Percentiles rank a stretch among this genome's conserved stretches.
Evolutionary conservation across 2,888 invertebrate genomes (phyloP).

Genomic region (Oligia fasciuncula): DNA sequence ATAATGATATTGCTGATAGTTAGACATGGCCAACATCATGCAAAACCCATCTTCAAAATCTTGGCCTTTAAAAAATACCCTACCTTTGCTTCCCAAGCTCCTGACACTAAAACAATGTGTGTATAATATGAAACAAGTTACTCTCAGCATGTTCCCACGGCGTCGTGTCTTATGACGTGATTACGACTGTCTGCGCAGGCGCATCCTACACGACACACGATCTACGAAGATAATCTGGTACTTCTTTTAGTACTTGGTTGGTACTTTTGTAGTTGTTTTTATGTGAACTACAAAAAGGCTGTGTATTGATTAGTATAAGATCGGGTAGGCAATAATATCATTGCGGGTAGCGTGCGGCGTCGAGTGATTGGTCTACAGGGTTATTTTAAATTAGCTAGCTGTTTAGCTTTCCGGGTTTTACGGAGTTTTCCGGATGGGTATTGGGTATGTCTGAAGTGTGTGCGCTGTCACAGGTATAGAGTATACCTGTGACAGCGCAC

Average conservation of each 20-base stretch:
- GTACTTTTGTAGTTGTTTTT: neutral
- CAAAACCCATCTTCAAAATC: neutral
- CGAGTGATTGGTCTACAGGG: neutral
- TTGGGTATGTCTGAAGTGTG: too few species aligned
- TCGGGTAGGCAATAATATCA: neutral
- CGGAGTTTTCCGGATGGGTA: too few species aligned
- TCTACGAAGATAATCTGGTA: slow-evolving; percentile 51
- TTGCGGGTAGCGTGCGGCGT: neutral
- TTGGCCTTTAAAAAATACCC: neutral
- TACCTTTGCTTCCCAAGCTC: slow-evolving; percentile 28
- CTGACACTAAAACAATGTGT: slow-evolving; percentile 45
- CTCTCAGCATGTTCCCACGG: slow-evolving; percentile 56
- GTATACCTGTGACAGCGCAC: too few species aligned
- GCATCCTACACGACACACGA: slow-evolving; percentile 55
- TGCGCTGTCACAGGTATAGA: too few species aligned
- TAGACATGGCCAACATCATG: neutral
- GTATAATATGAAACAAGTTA: slow-evolving; percentile 47
- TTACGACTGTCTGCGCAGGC: slow-evolving; percentile 56
- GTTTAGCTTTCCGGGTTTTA: too few species aligned
- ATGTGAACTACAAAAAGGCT: neutral
- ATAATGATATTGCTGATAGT: neutral
- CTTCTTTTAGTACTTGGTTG: slow-evolving; percentile 10
- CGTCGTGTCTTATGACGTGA: slow-evolving; percentile 59
- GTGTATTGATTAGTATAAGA: neutral
- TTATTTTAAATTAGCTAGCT: too few species aligned